A percentile compares a stretch with the other conserved stretches of the same genome.
Conservation (phyloP, 2,113 vertebrate genomes). For the Collichthys lucidus region DNA sequence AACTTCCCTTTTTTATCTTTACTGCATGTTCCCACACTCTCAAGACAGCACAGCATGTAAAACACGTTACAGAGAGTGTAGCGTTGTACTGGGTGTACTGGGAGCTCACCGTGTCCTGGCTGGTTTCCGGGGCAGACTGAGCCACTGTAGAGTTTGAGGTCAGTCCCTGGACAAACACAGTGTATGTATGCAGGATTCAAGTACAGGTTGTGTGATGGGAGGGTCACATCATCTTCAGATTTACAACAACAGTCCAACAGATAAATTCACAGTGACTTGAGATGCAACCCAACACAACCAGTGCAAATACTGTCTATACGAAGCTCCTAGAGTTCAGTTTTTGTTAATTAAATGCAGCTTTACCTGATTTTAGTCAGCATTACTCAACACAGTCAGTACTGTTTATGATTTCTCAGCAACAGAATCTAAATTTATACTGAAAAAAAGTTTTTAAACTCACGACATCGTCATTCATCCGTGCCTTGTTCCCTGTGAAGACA, state of each 20-base stretch:
- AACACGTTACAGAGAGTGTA: too few species aligned
- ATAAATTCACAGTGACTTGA: neutral
- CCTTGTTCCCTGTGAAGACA: conserved; percentile 12
- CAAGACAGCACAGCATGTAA: neutral
- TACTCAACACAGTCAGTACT: neutral
- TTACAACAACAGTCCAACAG: neutral
- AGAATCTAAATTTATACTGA: neutral
- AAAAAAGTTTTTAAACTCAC: conserved; percentile 29
- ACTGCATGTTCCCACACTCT: neutral
- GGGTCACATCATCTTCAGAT: neutral
- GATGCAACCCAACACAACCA: neutral
- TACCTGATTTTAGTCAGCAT: too few species aligned
- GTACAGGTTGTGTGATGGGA: too few species aligned
- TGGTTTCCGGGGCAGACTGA: neutral
- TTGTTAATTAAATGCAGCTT: too few species aligned
- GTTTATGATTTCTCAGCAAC: neutral
- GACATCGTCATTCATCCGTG: rapidly evolving
- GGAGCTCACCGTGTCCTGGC: neutral
- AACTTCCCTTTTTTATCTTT: conserved; percentile 3
- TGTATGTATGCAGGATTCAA: neutral
- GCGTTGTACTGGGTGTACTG: neutral
- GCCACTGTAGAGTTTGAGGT: neutral
- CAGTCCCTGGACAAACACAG: neutral
- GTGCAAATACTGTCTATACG: neutral
- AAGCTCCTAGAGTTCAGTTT: neutral